These are phyloP conservation scores for Acrossocheilus fasciatus DNA, from an alignment of 2,797 vertebrate genomes.

Conservation along the genomic window DNA sequence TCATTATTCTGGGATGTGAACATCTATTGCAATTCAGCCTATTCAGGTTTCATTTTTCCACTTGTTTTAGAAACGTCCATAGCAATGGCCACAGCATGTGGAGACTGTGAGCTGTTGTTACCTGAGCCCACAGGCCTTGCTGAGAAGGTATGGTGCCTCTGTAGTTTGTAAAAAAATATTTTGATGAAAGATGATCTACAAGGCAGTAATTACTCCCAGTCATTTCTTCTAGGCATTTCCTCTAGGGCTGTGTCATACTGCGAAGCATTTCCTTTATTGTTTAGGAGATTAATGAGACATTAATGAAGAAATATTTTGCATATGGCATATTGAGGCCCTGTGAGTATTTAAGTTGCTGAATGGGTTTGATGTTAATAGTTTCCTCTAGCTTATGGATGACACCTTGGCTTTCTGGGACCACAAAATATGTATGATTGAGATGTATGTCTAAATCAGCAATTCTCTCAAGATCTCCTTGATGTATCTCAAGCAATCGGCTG, in stretches of 20 bases:
- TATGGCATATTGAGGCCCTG: slow-evolving; percentile 50
- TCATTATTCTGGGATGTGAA: not conserved
- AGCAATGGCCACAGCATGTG: not conserved
- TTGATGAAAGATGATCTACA: slow-evolving; percentile 32
- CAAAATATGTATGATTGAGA: slow-evolving; percentile 39
- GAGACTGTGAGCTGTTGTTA: not conserved
- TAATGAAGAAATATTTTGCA: slow-evolving; percentile 55
- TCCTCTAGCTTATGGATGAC: slow-evolving; percentile 54
- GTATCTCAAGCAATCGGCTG: slow-evolving; percentile 5
- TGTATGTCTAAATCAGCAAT: slow-evolving; percentile 18
- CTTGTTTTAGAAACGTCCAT: slow-evolving; percentile 11
- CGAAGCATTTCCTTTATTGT: slow-evolving; percentile 50
- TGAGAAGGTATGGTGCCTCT: not conserved
- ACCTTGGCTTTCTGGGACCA: slow-evolving; percentile 19
- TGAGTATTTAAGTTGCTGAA: slow-evolving; percentile 52
- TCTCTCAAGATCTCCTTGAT: slow-evolving; percentile 23
- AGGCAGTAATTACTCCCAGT: slow-evolving; percentile 5
- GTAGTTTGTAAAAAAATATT: not conserved
- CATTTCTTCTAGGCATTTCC: slow-evolving; percentile 21
- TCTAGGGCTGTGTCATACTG: slow-evolving; percentile 17
- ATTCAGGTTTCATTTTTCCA: not conserved
- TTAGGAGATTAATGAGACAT: slow-evolving; percentile 58
- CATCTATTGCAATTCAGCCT: not conserved
- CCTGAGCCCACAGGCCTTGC: not conserved
- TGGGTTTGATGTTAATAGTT: slow-evolving; percentile 51